phyloP scores from a whole-genome alignment of 92 coral and sea anemone species.

The Zoanthus gigantus region DNA sequence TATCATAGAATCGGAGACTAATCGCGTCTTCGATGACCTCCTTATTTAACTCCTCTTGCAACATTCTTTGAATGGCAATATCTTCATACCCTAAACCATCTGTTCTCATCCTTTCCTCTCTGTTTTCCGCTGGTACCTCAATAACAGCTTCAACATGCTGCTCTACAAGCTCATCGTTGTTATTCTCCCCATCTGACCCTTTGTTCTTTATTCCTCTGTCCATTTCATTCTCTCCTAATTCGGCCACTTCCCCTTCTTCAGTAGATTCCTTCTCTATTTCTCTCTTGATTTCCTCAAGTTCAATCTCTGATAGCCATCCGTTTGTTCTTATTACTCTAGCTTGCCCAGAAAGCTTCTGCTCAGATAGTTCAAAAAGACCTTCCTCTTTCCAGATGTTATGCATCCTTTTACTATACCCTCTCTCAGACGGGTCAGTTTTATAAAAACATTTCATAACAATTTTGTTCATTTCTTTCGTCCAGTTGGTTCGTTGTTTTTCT shows the following conservation, averaged over 20 bases:
- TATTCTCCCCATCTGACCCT: slow-evolving; percentile 6
- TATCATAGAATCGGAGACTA: slow-evolving; percentile 4
- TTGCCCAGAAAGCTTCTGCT: slow-evolving; percentile 50
- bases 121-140: slow-evolving; percentile 16
- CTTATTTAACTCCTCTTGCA: slow-evolving; percentile 1
- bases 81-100: not conserved
- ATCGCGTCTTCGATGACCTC: slow-evolving; percentile 4
- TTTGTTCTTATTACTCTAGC: slow-evolving; percentile 47
- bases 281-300: slow-evolving; percentile 26
- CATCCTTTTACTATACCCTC: slow-evolving; percentile 41
- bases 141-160: slow-evolving; percentile 25
- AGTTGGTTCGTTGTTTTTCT: slow-evolving; percentile 8
- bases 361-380: slow-evolving; percentile 28
- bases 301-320: slow-evolving; percentile 48
- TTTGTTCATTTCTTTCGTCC: slow-evolving; percentile 33
- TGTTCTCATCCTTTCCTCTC: not conserved
- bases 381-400: slow-evolving; percentile 24
- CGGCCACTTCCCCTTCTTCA: slow-evolving; percentile 3
- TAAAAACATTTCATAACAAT: slow-evolving; percentile 34
- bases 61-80: slow-evolving; percentile 6
- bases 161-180: slow-evolving; percentile 17
- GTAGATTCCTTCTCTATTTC: slow-evolving; percentile 11
- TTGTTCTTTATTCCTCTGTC: slow-evolving; percentile 9
- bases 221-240: slow-evolving; percentile 18
- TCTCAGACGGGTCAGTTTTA: slow-evolving; percentile 19